Evolutionary conservation across 2,888 invertebrate species (phyloP).

Genomic region (Eubasilissa splendida): DNA sequence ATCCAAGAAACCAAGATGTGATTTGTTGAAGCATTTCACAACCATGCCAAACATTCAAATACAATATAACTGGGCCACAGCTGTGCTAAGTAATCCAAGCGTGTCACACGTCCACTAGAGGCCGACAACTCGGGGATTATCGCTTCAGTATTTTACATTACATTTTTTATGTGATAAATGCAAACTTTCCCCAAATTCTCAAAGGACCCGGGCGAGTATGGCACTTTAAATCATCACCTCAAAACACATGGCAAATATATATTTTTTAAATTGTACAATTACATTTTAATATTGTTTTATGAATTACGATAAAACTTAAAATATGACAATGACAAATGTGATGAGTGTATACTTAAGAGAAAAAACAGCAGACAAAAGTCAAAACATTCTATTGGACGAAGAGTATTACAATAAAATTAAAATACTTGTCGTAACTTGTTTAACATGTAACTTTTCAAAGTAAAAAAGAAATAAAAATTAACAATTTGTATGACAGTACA

Average conservation of each 20-base stretch:
- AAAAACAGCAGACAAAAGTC: constrained; percentile 44
- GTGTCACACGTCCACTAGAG: constrained; percentile 49
- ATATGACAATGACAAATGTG: constrained; percentile 51
- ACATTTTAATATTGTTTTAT: constrained; percentile 46
- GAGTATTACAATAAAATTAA: constrained; percentile 42
- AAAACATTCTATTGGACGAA: constrained; percentile 51
- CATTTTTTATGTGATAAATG: too few species aligned
- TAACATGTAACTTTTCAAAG: constrained; percentile 35
- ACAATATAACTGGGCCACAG: constrained; percentile 58
- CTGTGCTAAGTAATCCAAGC: constrained; percentile 59
- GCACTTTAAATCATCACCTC: constrained; percentile 55
- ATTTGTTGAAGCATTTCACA: constrained; percentile 58
- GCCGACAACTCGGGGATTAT: not conserved
- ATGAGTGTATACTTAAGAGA: constrained; percentile 44
- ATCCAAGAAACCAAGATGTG: constrained; percentile 58
- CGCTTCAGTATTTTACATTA: not conserved
- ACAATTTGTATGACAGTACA: constrained; percentile 42
- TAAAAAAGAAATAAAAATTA: constrained; percentile 46
- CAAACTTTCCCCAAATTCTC: constrained; percentile 38
- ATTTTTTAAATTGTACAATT: constrained; percentile 47
- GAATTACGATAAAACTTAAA: constrained; percentile 43
- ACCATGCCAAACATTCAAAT: constrained; percentile 59
- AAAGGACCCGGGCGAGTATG: constrained; percentile 41
- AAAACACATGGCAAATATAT: constrained; percentile 54
- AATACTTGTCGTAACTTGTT: constrained; percentile 25